These are phyloP conservation scores for Manis crassicaudata DNA, from an alignment of 2,797 vertebrate species.

Conservation along the genomic window DNA sequence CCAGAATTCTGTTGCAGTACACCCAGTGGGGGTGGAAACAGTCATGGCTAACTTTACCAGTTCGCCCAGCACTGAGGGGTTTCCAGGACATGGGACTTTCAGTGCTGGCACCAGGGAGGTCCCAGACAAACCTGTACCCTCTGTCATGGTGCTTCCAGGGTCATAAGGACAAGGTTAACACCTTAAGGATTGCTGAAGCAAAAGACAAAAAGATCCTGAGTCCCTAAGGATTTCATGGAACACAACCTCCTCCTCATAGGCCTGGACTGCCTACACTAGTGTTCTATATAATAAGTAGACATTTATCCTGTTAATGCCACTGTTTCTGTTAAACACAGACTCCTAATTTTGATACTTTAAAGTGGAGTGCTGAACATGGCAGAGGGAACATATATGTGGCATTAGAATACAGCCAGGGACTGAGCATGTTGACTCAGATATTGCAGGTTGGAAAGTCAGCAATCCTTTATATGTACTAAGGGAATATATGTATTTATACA, in stretches of 20 bases:
- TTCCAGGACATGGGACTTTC: not conserved
- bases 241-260: not conserved
- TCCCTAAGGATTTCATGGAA: not conserved
- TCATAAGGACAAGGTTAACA: not conserved
- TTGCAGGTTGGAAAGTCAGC: not conserved
- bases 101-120: not conserved
- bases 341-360: not conserved
- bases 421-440: not conserved
- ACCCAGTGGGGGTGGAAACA: not conserved
- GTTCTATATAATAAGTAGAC: not conserved
- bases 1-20: not conserved
- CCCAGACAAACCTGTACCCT: not conserved
- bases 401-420: not conserved
- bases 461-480: not conserved
- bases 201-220: not conserved
- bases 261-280: not conserved
- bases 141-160: not conserved
- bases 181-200: not conserved
- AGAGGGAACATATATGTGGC: not conserved
- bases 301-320: conserved; percentile 7
- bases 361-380: not conserved
- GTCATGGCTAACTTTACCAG: not conserved
- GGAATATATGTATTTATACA: not conserved
- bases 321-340: not conserved
- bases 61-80: not conserved